Evolutionary conservation across 2,888 invertebrate species (phyloP).

Genomic region (Campopleginae sp.): DNA sequence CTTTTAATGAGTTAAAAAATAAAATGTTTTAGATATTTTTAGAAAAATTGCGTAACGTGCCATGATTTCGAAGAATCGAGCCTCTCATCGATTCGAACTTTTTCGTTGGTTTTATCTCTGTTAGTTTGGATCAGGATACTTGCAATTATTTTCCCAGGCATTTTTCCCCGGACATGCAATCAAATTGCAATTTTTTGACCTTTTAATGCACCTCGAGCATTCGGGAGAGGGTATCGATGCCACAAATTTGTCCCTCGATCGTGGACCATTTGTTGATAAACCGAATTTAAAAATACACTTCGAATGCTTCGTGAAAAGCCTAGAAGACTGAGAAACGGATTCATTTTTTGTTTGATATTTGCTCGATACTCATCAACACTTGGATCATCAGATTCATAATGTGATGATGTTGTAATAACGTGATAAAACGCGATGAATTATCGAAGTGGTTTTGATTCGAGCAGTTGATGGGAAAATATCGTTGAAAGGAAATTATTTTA

Average conservation of each 20-base stretch:
- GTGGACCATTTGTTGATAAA: neutral
- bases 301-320: too few relatives aligned
- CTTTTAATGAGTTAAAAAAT: too few relatives aligned
- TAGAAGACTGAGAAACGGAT: neutral
- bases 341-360: neutral
- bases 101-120: neutral
- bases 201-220: neutral
- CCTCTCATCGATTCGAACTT: too few relatives aligned
- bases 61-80: neutral
- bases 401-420: neutral
- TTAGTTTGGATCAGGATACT: neutral
- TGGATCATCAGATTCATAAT: neutral
- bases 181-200: neutral
- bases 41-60: neutral
- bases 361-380: neutral
- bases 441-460: neutral
- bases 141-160: neutral
- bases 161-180: neutral
- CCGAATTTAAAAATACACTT: neutral
- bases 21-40: neutral
- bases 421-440: neutral
- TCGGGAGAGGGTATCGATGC: neutral
- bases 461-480: neutral
- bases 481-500: slow-evolving; percentile 17
- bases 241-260: neutral